Conservation (phyloP, 2,113 vertebrate genomes). For the Athene cunicularia region DNA sequence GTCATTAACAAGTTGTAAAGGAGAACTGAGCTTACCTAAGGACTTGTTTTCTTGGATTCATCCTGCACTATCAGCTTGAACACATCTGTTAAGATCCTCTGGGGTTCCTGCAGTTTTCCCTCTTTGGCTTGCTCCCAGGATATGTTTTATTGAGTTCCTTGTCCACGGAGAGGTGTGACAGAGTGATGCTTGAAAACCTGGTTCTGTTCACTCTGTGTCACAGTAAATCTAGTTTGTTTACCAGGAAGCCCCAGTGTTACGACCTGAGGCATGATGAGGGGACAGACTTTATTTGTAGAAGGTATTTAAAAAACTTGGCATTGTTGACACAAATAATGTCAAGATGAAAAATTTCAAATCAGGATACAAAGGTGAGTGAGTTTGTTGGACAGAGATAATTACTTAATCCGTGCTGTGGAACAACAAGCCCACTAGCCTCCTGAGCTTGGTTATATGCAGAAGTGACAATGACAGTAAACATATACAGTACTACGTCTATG, state of each 20-base stretch:
- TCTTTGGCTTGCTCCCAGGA: background rate
- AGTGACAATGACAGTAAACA: background rate
- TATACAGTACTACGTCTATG: background rate
- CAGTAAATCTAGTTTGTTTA: background rate
- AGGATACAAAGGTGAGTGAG: background rate
- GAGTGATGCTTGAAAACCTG: background rate
- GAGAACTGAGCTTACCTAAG: background rate
- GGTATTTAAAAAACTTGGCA: background rate
- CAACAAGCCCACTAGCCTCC: background rate
- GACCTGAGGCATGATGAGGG: background rate
- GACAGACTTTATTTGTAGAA: background rate
- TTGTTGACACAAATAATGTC: background rate
- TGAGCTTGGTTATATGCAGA: background rate
- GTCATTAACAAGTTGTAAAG: background rate
- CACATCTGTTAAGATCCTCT: background rate
- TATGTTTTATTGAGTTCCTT: background rate
- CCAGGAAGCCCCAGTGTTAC: background rate
- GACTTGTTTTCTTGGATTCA: constrained; percentile 4
- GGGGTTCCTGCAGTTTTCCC: background rate
- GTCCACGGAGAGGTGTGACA: background rate
- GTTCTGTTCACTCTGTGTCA: background rate
- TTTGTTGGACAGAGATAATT: background rate
- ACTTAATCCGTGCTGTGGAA: background rate
- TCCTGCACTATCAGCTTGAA: background rate
- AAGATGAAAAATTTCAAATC: background rate